phyloP scores from a whole-genome alignment of 2,797 vertebrate species.

The Oreochromis mossambicus region DNA sequence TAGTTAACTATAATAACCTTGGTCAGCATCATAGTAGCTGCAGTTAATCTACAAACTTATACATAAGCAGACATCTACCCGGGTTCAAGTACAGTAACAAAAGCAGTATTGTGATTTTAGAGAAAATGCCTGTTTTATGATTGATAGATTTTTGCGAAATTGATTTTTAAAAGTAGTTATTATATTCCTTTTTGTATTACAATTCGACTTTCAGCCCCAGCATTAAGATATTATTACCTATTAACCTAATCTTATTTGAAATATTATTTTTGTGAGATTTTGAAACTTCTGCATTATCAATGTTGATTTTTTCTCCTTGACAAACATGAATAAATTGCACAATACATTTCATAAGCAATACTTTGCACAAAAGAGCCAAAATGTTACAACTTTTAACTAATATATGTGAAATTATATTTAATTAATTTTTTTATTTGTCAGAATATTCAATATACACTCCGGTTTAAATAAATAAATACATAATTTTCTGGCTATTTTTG shows the following conservation, averaged over 20 bases:
- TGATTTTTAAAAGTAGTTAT: not conserved
- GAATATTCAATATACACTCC: not conserved
- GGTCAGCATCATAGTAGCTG: not conserved
- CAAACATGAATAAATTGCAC: not conserved
- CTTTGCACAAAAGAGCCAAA: not conserved
- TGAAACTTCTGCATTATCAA: not conserved
- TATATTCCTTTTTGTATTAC: not conserved
- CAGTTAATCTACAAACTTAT: not conserved
- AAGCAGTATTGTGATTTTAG: not conserved
- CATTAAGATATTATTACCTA: not conserved
- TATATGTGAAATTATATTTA: not conserved
- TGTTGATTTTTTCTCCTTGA: not conserved
- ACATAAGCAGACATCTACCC: not conserved
- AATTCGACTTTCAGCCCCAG: not conserved
- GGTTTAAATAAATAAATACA: not conserved
- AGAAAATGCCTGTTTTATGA: not conserved
- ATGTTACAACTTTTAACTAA: not conserved
- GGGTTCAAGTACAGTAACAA: not conserved
- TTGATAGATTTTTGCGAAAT: not conserved
- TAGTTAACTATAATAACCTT: not conserved
- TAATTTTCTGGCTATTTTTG: not conserved
- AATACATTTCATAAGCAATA: not conserved
- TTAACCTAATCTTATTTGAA: not conserved
- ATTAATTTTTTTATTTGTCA: accelerated
- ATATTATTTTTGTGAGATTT: not conserved